phyloP scores from a whole-genome alignment of 2,888 invertebrate genomes.

The Ypsolopha sequella region DNA sequence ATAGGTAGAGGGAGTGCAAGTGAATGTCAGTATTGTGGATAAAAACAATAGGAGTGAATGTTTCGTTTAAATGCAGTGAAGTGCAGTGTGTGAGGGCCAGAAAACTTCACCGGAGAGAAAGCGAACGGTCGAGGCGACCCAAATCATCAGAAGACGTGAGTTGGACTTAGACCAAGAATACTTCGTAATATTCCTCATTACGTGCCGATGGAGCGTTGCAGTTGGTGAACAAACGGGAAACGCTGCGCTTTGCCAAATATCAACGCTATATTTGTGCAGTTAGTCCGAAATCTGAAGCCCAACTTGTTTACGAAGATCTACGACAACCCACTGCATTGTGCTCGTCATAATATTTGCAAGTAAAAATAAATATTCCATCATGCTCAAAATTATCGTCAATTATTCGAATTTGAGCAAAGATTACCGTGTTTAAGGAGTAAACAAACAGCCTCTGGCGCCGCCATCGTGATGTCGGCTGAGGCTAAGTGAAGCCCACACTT shows the following conservation, averaged over 20 bases:
- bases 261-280: neutral
- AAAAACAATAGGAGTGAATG: neutral
- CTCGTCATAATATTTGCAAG: neutral
- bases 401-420: slow-evolving; percentile 3
- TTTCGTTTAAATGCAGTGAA: too few relatives aligned
- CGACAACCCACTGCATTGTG: neutral
- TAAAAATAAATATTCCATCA: slow-evolving; percentile 1
- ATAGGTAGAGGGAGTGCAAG: too few relatives aligned
- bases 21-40: too few relatives aligned
- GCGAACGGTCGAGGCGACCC: slow-evolving; percentile 15
- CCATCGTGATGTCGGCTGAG: neutral
- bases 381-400: slow-evolving; percentile 1
- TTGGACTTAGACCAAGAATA: slow-evolving; percentile 46
- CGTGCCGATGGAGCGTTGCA: slow-evolving; percentile 12
- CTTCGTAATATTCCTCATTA: slow-evolving; percentile 24
- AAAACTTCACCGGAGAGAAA: neutral
- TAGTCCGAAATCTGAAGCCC: neutral
- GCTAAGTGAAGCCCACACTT: too few relatives aligned
- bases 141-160: slow-evolving; percentile 39
- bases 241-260: neutral
- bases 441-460: neutral
- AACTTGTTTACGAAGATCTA: neutral
- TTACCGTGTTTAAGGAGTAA: neutral
- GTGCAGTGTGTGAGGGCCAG: neutral
- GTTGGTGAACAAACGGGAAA: neutral